Evolutionary conservation across 2,797 vertebrate species (phyloP).

Genomic region (Melanotaenia maccullochi): DNA sequence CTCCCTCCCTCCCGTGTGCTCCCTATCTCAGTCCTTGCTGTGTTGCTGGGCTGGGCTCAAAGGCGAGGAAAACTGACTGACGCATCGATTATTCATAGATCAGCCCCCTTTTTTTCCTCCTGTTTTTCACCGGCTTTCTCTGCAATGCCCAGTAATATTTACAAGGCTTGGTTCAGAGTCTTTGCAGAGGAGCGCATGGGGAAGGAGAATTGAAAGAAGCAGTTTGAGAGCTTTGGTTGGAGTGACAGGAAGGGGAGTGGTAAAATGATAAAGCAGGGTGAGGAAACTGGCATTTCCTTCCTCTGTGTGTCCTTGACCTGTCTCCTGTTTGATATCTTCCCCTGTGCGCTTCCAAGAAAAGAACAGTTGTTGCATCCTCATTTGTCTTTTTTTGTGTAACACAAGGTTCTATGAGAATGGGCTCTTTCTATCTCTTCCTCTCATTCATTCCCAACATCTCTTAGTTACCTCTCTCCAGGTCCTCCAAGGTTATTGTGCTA

Average conservation of each 20-base stretch:
- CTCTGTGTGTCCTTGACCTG: constrained; percentile 48
- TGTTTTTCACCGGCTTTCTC: constrained; percentile 47
- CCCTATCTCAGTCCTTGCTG: constrained; percentile 61
- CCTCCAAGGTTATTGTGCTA: constrained; percentile 68
- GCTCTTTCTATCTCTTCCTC: constrained; percentile 16
- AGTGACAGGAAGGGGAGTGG: constrained; percentile 26
- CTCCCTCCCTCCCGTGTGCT: constrained; percentile 35
- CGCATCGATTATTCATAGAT: constrained; percentile 81
- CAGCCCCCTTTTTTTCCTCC: constrained; percentile 54
- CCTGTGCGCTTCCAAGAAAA: constrained; percentile 47
- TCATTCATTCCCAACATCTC: constrained; percentile 38
- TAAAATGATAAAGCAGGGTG: neutral
- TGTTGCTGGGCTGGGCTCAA: constrained; percentile 75
- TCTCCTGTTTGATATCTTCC: constrained; percentile 37
- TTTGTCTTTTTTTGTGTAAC: constrained; percentile 40
- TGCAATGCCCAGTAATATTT: constrained; percentile 48
- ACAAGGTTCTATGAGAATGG: constrained; percentile 7
- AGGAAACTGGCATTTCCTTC: constrained; percentile 29
- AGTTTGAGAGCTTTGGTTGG: constrained; percentile 23
- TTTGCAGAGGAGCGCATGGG: constrained; percentile 32
- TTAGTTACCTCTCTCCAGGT: constrained; percentile 49
- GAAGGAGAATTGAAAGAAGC: constrained; percentile 20
- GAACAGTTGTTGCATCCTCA: constrained; percentile 39
- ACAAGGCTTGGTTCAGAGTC: constrained; percentile 35
- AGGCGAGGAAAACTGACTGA: constrained; percentile 75